These are phyloP conservation scores for Drosophila neotestacea DNA, from an alignment of 2,888 invertebrate species.

Conservation along the genomic window DNA sequence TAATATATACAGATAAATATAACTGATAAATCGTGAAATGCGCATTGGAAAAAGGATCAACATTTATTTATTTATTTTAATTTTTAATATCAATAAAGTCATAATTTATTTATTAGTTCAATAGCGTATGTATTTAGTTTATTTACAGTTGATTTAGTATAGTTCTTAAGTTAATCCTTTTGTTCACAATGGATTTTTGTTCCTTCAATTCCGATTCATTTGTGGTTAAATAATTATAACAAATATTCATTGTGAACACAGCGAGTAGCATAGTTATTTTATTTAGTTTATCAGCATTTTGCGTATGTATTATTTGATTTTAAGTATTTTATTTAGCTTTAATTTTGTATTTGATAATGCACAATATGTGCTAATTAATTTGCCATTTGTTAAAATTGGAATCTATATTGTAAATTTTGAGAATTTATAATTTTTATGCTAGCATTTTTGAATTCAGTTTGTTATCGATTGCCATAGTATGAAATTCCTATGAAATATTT, in stretches of 20 bases:
- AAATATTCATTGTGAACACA: conserved; percentile 11
- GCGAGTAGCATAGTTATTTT: conserved; percentile 25
- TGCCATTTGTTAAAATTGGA: conserved; percentile 36
- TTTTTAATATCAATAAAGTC: background rate
- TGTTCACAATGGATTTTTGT: conserved; percentile 4
- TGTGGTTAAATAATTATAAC: too few relatives aligned
- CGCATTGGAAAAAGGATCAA: conserved; percentile 58
- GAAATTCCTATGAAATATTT: conserved; percentile 16
- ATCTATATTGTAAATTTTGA: conserved; percentile 37
- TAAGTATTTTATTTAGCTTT: conserved; percentile 31
- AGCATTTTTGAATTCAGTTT: conserved; percentile 20
- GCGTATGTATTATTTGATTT: conserved; percentile 5
- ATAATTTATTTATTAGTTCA: conserved; percentile 26
- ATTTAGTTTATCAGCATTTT: conserved; percentile 3
- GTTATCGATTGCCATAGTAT: conserved; percentile 42
- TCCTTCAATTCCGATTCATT: background rate
- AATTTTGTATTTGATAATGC: conserved; percentile 12
- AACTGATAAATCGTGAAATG: conserved; percentile 21
- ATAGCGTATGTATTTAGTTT: conserved; percentile 45
- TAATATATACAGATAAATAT: conserved; percentile 5
- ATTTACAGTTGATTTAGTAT: conserved; percentile 35
- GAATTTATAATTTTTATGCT: conserved; percentile 18
- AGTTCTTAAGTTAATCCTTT: conserved; percentile 25
- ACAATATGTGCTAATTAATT: conserved; percentile 4
- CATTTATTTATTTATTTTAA: conserved; percentile 25